Evolutionary conservation across 2,113 vertebrate species (phyloP), one percentile per base, ranked within the genome.

Genomic region (Oreocharis arfaki): DNA sequence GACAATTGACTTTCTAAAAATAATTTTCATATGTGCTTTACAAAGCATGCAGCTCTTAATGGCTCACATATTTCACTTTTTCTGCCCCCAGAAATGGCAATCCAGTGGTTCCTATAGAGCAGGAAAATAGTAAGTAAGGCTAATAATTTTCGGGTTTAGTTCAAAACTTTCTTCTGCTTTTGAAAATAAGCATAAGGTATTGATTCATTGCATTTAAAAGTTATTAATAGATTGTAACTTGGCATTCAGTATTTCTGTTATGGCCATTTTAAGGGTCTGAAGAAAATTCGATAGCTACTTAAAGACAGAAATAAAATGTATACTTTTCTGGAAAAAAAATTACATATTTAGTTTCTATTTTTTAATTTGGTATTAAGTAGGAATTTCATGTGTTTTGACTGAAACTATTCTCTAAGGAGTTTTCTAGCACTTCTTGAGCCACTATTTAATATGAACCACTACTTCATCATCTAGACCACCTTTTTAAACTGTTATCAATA

Each of bases 11-110:
- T 74, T 88, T 74, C 49, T 68, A 84, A 64, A 94, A 84, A 32
- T 57, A 83, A 27, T 82, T 89, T 83, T 93, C 55, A 9, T 69
- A 83, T 79, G 28, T 91, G 81, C 89, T 96, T 89, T 84, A 93
- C 32, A 71, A 90, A 96, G 71, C 90, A 49, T 89, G 44, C 20
- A 89, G 85, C 55, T 21, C 55, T 73, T 80, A 75, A 89, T 56
- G 50, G 93, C 68, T 91, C 84, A 94, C n/a, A 65, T 74, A 90
- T 95, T 95, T 92, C 71, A 97, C 63, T 97, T 94, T 97, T 84
- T 97, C 91, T 97, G 94, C 61, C 94, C 90, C 67, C 97, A 99
- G 98, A 98, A 98, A 99, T 65, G 98, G 98, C 76, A 98, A 98
- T 84, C 98, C 98, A 59, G 97, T 99, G 96, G 97, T 96, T 86